Base-by-base conservation (phyloP, 1,140 invertebrate genomes). In the Zaprionus camerounensis region DNA sequence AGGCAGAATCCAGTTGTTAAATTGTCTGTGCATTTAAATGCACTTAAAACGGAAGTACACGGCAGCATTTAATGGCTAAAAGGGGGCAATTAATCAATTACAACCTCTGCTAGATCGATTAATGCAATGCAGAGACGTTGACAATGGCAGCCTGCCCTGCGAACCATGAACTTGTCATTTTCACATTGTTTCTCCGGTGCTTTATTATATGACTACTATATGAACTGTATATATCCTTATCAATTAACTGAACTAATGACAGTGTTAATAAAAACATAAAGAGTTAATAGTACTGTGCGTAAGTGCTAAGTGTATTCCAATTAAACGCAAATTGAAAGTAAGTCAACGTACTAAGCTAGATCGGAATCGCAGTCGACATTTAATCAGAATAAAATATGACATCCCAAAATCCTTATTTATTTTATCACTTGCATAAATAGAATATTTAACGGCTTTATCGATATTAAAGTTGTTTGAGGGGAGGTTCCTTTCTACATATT, bases 11-110 rank as follows among this genome's bases (percentile, higher is more conserved):
- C 61, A 63, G 80, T 82, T 78, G 68, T 68, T 79, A 77, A 86
- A 82, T 86, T 66, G 57, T 34, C 57, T 49, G 69, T 57, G 82
- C 82, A 77, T 80, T 86, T 86, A 82, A 86, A 86, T 77, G 65
- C 76, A 74, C 72, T 86, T 86, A 80, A 76, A 66, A 73, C 41
- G 53, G n/a, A 7, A 67, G 64, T 51, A 49, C 26, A 62, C 56
- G 61, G 26, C 17, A 20, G 31, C 53, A 41, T 70, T 9, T 44
- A 73, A 63, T 62, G 66, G 66, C 6, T 66, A 38, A 17, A 36
- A 17, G 66, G 7, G 13, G 15, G 11, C 62, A 71, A 74, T 77
- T 77, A 63, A 56, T 31, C 34, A 61, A 46, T 46, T 38, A 44
- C 26, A 24, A 24, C 51, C 6, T 46, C 57, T 31, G 38, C 24